Evolutionary conservation across 2,888 invertebrate species (phyloP).

Genomic region (Drosophila nr. fundita): DNA sequence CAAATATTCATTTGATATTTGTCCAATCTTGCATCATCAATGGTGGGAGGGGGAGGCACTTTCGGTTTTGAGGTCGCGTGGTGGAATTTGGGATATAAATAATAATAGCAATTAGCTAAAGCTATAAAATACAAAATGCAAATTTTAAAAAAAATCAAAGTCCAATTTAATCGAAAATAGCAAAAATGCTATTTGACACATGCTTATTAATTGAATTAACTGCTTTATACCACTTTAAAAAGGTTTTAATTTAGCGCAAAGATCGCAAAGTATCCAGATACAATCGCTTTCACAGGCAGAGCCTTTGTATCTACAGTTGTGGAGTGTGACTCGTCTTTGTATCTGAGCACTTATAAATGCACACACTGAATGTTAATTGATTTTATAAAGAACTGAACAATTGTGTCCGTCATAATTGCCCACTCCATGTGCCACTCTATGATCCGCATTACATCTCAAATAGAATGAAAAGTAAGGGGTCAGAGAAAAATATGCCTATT

Average conservation of each 20-base stretch:
- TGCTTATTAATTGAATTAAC: constrained; percentile 75
- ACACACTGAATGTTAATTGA: constrained; percentile 38
- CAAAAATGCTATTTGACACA: constrained; percentile 59
- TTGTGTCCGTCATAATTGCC: constrained; percentile 30
- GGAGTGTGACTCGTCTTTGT: constrained; percentile 25
- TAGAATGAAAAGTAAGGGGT: constrained; percentile 30
- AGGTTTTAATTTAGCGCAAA: constrained; percentile 57
- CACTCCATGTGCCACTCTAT: background rate
- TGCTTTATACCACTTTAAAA: constrained; percentile 77
- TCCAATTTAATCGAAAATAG: constrained; percentile 16
- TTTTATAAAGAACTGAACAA: constrained; percentile 36
- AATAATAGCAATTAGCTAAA: constrained; percentile 36
- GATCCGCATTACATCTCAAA: background rate
- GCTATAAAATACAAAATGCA: background rate
- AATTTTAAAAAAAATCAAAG: constrained; percentile 17
- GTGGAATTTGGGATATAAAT: background rate
- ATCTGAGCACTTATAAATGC: constrained; percentile 21
- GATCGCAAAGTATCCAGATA: constrained; percentile 62
- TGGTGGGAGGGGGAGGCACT: background rate
- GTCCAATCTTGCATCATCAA: constrained; percentile 17
- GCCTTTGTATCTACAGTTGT: constrained; percentile 26
- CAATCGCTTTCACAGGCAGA: constrained; percentile 48
- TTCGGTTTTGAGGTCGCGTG: background rate
- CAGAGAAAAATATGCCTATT: too few species aligned
- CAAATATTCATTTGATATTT: background rate